These are phyloP conservation scores for Xestia rhomboidea DNA, from an alignment of 2,888 invertebrate genomes.

Conservation along the genomic window DNA sequence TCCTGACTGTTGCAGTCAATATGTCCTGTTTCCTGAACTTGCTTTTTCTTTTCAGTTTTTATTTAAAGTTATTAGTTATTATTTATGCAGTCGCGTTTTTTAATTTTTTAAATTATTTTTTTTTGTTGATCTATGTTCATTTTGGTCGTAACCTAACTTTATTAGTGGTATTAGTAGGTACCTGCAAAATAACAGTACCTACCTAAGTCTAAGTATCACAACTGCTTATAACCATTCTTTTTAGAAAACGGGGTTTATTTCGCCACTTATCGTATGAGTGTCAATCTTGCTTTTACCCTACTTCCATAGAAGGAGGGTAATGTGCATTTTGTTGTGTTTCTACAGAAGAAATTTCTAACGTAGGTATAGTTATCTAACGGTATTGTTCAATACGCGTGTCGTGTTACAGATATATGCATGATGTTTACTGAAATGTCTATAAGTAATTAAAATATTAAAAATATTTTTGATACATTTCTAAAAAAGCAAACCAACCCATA, in stretches of 20 bases:
- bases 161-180: not conserved
- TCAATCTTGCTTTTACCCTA: constrained; percentile 46
- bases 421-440: not conserved
- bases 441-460: not conserved
- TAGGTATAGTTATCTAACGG: constrained; percentile 1
- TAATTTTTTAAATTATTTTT: too few relatives aligned
- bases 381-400: not conserved
- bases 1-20: too few relatives aligned
- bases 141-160: not conserved
- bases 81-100: too few relatives aligned
- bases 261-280: constrained; percentile 32
- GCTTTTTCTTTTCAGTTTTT: too few relatives aligned
- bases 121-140: not conserved
- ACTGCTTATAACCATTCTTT: constrained; percentile 5
- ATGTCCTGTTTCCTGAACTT: too few relatives aligned
- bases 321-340: constrained; percentile 45
- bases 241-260: constrained; percentile 18
- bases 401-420: not conserved
- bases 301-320: constrained; percentile 52
- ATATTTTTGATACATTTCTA: not conserved
- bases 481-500: not conserved
- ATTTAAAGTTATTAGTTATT: too few relatives aligned
- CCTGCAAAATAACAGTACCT: not conserved
- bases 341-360: constrained; percentile 20
- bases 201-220: too few relatives aligned